Base-by-base conservation (phyloP, 1,140 invertebrate species). In the Dysdera silvatica region DNA sequence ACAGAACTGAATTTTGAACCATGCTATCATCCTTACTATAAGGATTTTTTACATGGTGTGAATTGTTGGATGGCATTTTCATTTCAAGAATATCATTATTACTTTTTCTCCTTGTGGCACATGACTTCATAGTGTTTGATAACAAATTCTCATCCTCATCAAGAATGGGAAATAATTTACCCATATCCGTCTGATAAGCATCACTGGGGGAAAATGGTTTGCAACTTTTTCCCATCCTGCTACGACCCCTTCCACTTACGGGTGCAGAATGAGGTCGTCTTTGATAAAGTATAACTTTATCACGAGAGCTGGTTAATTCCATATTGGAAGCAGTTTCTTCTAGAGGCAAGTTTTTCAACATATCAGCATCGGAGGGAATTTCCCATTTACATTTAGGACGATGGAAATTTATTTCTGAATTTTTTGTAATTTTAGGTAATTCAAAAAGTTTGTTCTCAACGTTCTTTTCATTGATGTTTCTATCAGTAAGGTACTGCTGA, bases 311-410 rank as follows among this genome's bases (percentile, higher is more conserved):
- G 16, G 65, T 61, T 0, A 47, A 43, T 18, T 61, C 58, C 53
- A 56, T 61, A 8, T 61, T 16, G 24, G 65, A 61, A 18, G 33
- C 65, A n/a, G 65, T 67, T 49, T 35, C 35, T 59, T 67, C 58
- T 32, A 67, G 48, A 31, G 65, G 65, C 16, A 67, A 40, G 29
- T 61, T 48, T 28, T 45, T 18, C 16, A 67, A 59, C 33, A 56
- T 35, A 31, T 67, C 53, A 40, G 7, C 20, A 2, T 29, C 33
- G 12, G 48, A 47, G 23, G 14, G 14, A 40, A 40, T 28, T 10
- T 23, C 40, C 63, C 63, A 65, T 31, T 60, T 59, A 18, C 56
- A 23, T 40, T 57, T 45, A 48, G 16, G 28, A 37, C 35, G 8
- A n/a, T 37, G n/a, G 35, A 10, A 10, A 10, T 37, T 8, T 37